Evolutionary conservation across 2,113 vertebrate genomes (phyloP), one percentile per base, ranked within the genome.

Genomic region (Taurulus bubalis): DNA sequence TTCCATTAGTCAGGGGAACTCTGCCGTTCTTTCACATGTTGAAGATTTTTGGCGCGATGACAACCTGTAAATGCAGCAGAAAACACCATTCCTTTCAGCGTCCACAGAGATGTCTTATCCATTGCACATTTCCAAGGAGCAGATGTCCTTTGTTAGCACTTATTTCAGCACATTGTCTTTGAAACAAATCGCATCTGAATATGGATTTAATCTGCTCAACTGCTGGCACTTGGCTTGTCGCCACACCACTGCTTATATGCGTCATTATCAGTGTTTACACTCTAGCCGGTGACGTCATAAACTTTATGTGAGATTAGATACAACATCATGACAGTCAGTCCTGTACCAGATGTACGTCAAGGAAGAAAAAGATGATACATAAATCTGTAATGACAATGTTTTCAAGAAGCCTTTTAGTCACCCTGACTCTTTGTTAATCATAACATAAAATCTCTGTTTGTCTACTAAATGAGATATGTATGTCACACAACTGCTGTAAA

Each of bases 121-220:
- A 20, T 20, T 70, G 58, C 77, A 76, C 10, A 75, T 79, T 79
- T 59, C 22, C 1, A 9, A 42, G 60, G 45, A 71, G 72, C 78
- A 82, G 72, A 71, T 89, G 70, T 67, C 47, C 12, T 73, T 68
- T 83, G 80, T 85, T 83, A 56, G 63, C 65, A 77, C 40, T 32
- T 78, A 20, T 80, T 76, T 87, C 56, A 82, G 45, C 73, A 64
- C 69, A 70, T 60, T 68, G 74, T 85, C 64, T 28, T 70, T 64
- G 63, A 80, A 66, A 80, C n/a, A 70, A 81, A 81, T 85, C 71
- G 70, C 67, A 55, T 38, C 55, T 42, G 75, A 75, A 72, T 24
- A 40, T 0, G 70, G 66, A 34, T 60, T 86, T 45, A 70, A 76
- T 82, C 67, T 74, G 38, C 63, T 70, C 71, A 10, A 22, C 63